These are phyloP conservation scores for Mirza zaza DNA, from an alignment of 2,113 vertebrate species.

Conservation along the genomic window DNA sequence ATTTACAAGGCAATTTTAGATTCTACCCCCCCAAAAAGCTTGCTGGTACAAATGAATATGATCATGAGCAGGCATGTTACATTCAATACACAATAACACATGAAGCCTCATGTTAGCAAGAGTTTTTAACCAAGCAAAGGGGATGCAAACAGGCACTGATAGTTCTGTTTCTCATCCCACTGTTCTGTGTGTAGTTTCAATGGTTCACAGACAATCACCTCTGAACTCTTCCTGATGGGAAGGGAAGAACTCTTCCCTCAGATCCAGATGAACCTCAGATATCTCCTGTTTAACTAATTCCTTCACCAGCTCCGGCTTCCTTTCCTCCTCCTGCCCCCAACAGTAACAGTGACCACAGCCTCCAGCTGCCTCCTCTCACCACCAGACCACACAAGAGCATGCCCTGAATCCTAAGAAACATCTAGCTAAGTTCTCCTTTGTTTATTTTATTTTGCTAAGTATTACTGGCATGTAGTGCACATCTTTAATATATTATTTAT, in stretches of 20 bases:
- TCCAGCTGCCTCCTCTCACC: background rate
- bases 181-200: background rate
- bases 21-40: background rate
- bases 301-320: background rate
- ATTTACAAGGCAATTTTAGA: background rate
- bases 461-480: background rate
- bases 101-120: background rate
- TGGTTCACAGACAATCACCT: background rate
- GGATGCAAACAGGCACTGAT: background rate
- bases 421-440: background rate
- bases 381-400: background rate
- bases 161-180: background rate
- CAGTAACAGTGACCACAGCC: background rate
- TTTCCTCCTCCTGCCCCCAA: background rate
- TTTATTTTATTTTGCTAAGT: conserved; percentile 21
- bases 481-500: background rate
- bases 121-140: background rate
- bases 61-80: background rate
- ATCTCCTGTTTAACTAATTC: background rate
- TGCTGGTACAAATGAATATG: background rate
- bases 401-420: background rate
- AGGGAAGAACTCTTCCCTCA: background rate
- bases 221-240: background rate
- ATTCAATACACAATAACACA: background rate
- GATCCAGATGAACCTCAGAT: background rate